Conservation (phyloP, 2,797 vertebrate species). For the Centroberyx gerrardi region DNA sequence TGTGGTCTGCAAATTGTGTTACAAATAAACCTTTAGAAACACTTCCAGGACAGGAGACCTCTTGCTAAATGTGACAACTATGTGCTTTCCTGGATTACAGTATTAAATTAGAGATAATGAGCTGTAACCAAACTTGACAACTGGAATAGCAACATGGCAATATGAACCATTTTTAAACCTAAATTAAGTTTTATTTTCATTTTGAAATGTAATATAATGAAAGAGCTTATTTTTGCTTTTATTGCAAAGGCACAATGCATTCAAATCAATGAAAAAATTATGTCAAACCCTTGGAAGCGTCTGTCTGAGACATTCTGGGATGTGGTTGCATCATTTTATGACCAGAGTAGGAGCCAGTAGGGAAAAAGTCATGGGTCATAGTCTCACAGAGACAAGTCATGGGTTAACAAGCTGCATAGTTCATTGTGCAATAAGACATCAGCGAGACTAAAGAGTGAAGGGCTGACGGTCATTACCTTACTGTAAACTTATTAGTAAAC, state of each 20-base stretch:
- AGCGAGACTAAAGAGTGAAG: constrained; percentile 4
- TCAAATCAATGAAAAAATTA: background rate
- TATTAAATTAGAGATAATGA: constrained; percentile 12
- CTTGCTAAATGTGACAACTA: background rate
- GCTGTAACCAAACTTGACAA: background rate
- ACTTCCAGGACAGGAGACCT: background rate
- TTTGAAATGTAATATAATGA: background rate
- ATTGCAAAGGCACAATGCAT: constrained; percentile 3
- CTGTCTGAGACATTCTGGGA: too few relatives aligned
- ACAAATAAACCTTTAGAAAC: constrained; percentile 39
- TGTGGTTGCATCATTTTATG: constrained; percentile 12
- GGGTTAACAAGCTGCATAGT: constrained; percentile 36
- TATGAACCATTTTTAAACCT: background rate
- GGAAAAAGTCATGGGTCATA: constrained; percentile 35
- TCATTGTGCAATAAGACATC: constrained; percentile 19
- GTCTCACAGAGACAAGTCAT: constrained; percentile 31
- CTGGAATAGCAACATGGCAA: background rate
- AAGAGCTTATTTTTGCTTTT: background rate
- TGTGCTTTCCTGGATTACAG: background rate
- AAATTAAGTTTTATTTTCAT: too few relatives aligned
- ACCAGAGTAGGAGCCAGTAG: constrained; percentile 5
- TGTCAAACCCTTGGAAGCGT: too few relatives aligned
- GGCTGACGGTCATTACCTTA: background rate
- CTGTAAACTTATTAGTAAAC: background rate
- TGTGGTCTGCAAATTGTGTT: constrained; percentile 58